phyloP scores from a whole-genome alignment of 92 coral and sea anemone genomes.

The Porites cylindrica region DNA sequence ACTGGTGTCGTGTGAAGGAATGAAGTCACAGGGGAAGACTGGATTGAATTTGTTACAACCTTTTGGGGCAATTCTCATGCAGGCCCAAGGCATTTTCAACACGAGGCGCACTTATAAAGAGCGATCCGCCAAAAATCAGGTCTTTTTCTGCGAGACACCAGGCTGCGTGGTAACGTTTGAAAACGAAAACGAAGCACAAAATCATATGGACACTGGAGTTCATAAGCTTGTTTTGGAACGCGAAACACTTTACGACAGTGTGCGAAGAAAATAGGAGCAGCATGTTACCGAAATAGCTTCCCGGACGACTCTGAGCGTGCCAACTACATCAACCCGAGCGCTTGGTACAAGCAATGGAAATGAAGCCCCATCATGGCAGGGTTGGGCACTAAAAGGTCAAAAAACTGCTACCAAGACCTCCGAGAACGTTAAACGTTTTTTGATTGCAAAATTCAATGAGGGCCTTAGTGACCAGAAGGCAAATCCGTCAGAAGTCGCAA shows the following conservation, averaged over 20 bases:
- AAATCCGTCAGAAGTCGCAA: too few relatives aligned
- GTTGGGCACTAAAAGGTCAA: too few relatives aligned
- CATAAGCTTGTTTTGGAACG: constrained; percentile 48
- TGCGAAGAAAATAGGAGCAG: constrained; percentile 56
- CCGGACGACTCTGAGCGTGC: not conserved
- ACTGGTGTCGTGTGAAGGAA: constrained; percentile 24
- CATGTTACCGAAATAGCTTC: constrained; percentile 45
- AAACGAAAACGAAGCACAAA: constrained; percentile 38
- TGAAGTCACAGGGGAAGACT: constrained; percentile 19
- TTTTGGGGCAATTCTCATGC: constrained; percentile 13
- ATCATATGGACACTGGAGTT: constrained; percentile 62
- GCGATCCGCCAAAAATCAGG: constrained; percentile 19
- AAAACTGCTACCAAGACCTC: too few relatives aligned
- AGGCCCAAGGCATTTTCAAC: not conserved
- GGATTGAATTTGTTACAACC: constrained; percentile 45
- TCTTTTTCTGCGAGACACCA: constrained; percentile 52
- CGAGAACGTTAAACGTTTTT: too few relatives aligned
- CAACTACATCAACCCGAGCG: not conserved
- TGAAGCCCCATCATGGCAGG: too few relatives aligned
- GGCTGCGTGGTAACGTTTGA: constrained; percentile 47
- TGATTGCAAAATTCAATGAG: too few relatives aligned
- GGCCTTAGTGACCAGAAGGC: too few relatives aligned
- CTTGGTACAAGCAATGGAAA: not conserved
- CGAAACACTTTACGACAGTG: constrained; percentile 46
- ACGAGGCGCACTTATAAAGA: not conserved